Evolutionary conservation across 2,888 invertebrate species (phyloP).

Genomic region (Chymomyza fuscimana): DNA sequence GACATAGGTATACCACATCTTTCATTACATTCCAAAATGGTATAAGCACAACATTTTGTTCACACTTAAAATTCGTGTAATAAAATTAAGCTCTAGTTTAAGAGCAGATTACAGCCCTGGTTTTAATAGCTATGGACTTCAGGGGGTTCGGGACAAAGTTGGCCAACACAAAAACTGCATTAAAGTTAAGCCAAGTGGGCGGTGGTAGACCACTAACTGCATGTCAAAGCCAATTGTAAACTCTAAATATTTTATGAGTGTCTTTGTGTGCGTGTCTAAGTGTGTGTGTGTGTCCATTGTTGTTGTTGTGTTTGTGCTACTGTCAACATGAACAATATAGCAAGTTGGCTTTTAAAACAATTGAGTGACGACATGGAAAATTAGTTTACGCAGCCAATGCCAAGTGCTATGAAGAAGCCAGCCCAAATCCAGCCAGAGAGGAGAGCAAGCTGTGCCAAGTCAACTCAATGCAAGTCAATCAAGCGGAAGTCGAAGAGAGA

Average conservation of each 20-base stretch:
- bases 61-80: not conserved
- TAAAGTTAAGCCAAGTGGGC: constrained; percentile 42
- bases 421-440: not conserved
- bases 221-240: constrained; percentile 39
- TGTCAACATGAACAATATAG: constrained; percentile 41
- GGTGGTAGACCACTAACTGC: constrained; percentile 26
- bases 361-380: constrained; percentile 75
- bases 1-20: no score
- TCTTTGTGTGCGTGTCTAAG: constrained; percentile 21
- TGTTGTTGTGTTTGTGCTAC: constrained; percentile 9
- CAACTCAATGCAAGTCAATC: constrained; percentile 74
- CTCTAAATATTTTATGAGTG: constrained; percentile 55
- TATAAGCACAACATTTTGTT: not conserved
- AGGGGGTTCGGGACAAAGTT: not conserved
- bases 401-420: constrained; percentile 40
- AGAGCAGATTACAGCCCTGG: not conserved
- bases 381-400: constrained; percentile 72
- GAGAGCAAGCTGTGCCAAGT: constrained; percentile 61
- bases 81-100: not conserved
- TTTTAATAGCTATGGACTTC: not conserved
- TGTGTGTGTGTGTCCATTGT: constrained; percentile 9
- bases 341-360: constrained; percentile 71
- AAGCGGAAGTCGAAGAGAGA: constrained; percentile 64
- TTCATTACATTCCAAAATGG: no score
- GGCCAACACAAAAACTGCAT: constrained; percentile 42